Evolutionary conservation across 2,888 invertebrate species (phyloP), one percentile per base, ranked within the genome.

Genomic region (Danaus chrysippus): DNA sequence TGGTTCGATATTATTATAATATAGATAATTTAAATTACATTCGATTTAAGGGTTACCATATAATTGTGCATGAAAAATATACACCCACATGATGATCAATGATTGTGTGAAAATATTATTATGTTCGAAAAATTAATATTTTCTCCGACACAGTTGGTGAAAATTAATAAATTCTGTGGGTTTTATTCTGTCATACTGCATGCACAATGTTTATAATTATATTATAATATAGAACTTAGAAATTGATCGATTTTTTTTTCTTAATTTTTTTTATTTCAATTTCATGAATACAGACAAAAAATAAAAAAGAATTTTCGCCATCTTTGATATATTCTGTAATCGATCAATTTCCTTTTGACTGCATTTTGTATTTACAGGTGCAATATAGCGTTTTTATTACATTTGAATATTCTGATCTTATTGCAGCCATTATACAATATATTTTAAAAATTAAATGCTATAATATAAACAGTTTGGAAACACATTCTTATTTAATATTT

Each of bases 401-500:
- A 43, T 61, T 52, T 43, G 19, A n/a, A 6, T 55, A 61, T 42
- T 49, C 55, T 56, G 42, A 52, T 42, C 60, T 49, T 17, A 61
- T 46, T 61, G 44, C 52, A 42, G 42, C 19, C 19, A 43, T 42
- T 60, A 58, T 58, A 62, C 58, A 66, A 62, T 15, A 59, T 59
- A 54, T 52, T 54, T 59, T 55, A 58, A 13, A 62, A 66, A 64
- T 61, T 68, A 70, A 72, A 68, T 67, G 56, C 69, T 71, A 66
- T 59, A 34, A 34, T 34, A 56, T 63, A 61, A 68, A 63, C 23
- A 54, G 60, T 65, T 62, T 60, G 67, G 68, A 60, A 68, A 66
- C 64, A 63, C 67, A 66, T 67, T 62, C 60, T 66, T 70, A 69
- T 69, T 71, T 69, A 70, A 69, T 64, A 67, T 67, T 67, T 64